Base-by-base conservation (phyloP, 2,888 invertebrate species). In the Sinohyriopsis cumingii region DNA sequence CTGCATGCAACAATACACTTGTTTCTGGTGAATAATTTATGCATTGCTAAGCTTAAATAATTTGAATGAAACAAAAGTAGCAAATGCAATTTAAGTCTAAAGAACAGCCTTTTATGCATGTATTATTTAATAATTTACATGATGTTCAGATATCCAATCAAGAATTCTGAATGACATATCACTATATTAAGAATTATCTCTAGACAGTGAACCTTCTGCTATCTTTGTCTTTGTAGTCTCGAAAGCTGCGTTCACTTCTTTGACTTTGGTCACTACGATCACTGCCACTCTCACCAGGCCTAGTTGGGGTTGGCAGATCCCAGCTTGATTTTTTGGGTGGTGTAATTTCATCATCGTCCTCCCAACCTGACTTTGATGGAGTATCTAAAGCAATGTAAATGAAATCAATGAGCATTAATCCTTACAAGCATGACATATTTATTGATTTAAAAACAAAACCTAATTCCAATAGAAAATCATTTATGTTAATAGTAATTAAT, bases 241-340 rank as follows among this genome's bases (percentile, higher is more conserved):
- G 19, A 45, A 53, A 19, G 22, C 45, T 53, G 53, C 24, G 67
- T 3, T 78, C 67, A 72, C 66, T 69, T 53, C 73, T 64, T 4
- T 69, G 45, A 62, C 59, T 67, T 1, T 70, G 62, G n/a, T 82
- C 74, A 63, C 82, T 81, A 54, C 77, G 65, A 24, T 77, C 82
- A 59, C 79, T 45, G 25, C 62, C 68, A 53, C 71, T 67, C 15
- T 72, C 75, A 15, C 69, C 73, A 54, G 82, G 78, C 19, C 84
- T 78, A 54, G 78, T 75, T 0, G 97, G 98, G 0, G 97, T 97
- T 0, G 97, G 96, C 87, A 95, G 94, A 90, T 98, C 98, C 98
- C 98, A 98, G 66, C 94, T 93, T 0, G 97, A 97, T 66, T 77
- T 82, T 76, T 84, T 86, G 6, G 73, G 74, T 4, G 87, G 86